Percentiles rank a stretch among this genome's conserved stretches.
Conservation (phyloP, 2,797 vertebrate genomes). For the Mionectes olivaceus region DNA sequence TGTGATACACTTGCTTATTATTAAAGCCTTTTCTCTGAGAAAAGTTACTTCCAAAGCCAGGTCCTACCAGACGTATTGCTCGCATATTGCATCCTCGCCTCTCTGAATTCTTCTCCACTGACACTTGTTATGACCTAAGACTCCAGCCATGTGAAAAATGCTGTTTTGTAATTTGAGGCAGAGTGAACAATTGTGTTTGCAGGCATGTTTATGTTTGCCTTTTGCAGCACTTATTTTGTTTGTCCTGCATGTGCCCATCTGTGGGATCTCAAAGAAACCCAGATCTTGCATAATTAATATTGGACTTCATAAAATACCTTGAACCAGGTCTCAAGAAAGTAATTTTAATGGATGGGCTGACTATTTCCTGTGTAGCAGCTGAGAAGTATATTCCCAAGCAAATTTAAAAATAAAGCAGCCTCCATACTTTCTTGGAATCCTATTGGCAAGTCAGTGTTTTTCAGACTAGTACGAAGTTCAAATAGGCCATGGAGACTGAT, state of each 20-base stretch:
- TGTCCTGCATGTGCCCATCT: conserved; percentile 45
- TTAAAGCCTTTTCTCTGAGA: conserved; percentile 71
- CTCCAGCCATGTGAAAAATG: conserved; percentile 60
- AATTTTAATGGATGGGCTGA: not conserved
- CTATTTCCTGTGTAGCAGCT: conserved; percentile 28
- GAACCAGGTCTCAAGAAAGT: not conserved
- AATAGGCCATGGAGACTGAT: conserved; percentile 25
- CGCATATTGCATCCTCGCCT: conserved; percentile 64
- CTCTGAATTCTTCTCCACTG: conserved; percentile 65
- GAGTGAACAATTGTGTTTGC: conserved; percentile 58
- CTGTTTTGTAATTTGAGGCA: conserved; percentile 68
- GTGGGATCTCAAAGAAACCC: conserved; percentile 35
- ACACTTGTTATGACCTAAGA: conserved; percentile 72
- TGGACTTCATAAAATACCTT: conserved; percentile 19
- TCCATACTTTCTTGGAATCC: conserved; percentile 40
- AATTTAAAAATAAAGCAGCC: conserved; percentile 16
- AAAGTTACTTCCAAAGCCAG: conserved; percentile 66
- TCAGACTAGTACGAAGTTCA: conserved; percentile 26
- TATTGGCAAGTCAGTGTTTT: not conserved
- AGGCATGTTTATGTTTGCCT: conserved; percentile 67
- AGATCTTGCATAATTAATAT: conserved; percentile 33
- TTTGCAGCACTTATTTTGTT: conserved; percentile 57
- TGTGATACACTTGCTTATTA: conserved; percentile 76
- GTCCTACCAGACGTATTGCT: conserved; percentile 48
- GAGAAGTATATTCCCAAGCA: conserved; percentile 46